These are phyloP conservation scores for Gymnoscopelus microlampas DNA, from an alignment of 2,797 vertebrate species.

Conservation along the genomic window DNA sequence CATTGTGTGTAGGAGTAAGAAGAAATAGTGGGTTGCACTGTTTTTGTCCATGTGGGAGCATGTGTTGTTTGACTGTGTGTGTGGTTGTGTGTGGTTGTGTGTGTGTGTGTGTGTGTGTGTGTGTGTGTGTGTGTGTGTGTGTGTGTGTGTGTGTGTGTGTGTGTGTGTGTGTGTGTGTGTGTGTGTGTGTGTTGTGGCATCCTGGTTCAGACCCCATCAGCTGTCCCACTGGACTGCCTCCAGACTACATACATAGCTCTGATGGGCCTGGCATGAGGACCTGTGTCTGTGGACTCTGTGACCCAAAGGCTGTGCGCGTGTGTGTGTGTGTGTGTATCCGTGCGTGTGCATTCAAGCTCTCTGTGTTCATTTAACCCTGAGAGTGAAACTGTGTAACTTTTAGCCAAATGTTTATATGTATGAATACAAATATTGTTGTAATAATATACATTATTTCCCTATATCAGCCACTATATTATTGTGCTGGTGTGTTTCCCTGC, in stretches of 20 bases:
- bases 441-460: too few relatives aligned
- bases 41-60: constrained; percentile 52
- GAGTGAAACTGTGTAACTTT: too few relatives aligned
- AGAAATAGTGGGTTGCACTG: constrained; percentile 50
- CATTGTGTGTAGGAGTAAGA: constrained; percentile 7
- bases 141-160: constrained; percentile 13
- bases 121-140: constrained; percentile 22
- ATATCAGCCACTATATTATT: too few relatives aligned
- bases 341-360: constrained; percentile 25
- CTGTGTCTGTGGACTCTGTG: constrained; percentile 67
- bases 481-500: too few relatives aligned
- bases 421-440: too few relatives aligned
- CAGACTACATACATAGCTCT: constrained; percentile 68
- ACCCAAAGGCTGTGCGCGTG: constrained; percentile 42
- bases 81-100: constrained; percentile 4
- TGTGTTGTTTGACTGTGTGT: constrained; percentile 48
- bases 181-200: constrained; percentile 43
- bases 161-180: constrained; percentile 23
- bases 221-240: constrained; percentile 69
- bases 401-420: too few relatives aligned
- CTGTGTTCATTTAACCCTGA: not conserved
- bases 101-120: constrained; percentile 17
- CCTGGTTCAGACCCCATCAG: constrained; percentile 65
- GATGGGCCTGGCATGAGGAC: constrained; percentile 22
- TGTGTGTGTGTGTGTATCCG: constrained; percentile 29